Percentiles rank a stretch among this genome's conserved stretches.
These are phyloP conservation scores for Oscheius sp. DNA, from an alignment of 2,888 invertebrate species.

Conservation along the genomic window DNA sequence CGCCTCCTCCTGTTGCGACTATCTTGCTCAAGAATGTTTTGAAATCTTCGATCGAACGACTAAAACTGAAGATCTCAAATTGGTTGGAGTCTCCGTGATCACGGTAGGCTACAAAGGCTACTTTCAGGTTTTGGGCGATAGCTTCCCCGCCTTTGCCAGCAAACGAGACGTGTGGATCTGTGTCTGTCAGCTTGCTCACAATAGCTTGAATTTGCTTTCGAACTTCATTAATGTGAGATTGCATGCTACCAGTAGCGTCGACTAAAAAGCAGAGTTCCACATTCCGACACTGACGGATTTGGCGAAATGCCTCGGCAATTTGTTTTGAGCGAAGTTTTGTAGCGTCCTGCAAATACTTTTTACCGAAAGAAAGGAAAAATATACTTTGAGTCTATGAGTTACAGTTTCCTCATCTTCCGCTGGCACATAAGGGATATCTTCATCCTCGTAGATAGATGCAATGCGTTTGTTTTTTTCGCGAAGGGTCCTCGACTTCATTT, in stretches of 20 bases:
- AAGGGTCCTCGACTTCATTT: not conserved
- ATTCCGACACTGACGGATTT: conserved; percentile 1
- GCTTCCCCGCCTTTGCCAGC: not conserved
- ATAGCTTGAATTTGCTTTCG: not conserved
- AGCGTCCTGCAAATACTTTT: not conserved
- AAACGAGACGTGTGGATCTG: no score
- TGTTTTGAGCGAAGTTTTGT: not conserved
- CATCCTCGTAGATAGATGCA: not conserved
- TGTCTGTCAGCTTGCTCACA: not conserved
- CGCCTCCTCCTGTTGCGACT: not conserved
- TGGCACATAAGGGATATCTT: not conserved
- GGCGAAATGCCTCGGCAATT: not conserved
- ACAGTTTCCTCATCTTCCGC: not conserved
- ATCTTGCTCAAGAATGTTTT: not conserved
- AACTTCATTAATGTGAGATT: conserved; percentile 10
- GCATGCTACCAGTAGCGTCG: conserved; percentile 10
- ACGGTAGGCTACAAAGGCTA: conserved; percentile 1
- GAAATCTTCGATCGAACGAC: not conserved
- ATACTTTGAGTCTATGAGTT: not conserved
- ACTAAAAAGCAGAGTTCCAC: conserved; percentile 19
- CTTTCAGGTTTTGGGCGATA: not conserved
- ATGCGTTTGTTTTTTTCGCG: not conserved
- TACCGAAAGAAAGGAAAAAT: no score
- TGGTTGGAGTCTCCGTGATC: not conserved
- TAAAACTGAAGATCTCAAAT: not conserved